These are phyloP conservation scores for Mormyrops boulengeri DNA, from an alignment of 2,797 vertebrate genomes.

Conservation along the genomic window DNA sequence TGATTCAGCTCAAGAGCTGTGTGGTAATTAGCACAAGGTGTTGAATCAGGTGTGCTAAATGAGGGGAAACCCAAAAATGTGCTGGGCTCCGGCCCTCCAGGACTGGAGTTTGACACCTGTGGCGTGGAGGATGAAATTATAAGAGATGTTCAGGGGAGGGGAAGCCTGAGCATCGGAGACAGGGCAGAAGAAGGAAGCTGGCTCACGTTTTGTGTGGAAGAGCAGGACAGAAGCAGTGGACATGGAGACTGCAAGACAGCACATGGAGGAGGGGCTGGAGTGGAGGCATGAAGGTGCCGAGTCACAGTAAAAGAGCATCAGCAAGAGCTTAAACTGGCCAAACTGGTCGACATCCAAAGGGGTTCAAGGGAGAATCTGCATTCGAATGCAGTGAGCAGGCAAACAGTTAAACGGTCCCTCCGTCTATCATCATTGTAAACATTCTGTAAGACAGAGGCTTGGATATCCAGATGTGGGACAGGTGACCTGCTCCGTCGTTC, in stretches of 20 bases:
- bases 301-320: neutral
- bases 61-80: too few relatives aligned
- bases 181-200: neutral
- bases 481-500: neutral
- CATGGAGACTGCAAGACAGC: neutral
- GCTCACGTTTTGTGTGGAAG: neutral
- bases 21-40: too few relatives aligned
- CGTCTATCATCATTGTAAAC: neutral
- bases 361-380: neutral
- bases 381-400: neutral
- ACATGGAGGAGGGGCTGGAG: neutral
- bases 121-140: neutral
- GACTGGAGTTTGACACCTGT: too few relatives aligned
- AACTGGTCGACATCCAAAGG: neutral
- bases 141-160: neutral
- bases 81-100: too few relatives aligned
- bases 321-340: neutral
- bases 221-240: neutral
- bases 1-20: too few relatives aligned
- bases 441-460: neutral
- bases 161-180: neutral
- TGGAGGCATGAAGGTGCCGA: neutral
- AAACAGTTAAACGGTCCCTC: neutral
- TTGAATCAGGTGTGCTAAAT: too few relatives aligned
- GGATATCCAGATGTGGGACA: neutral